These are phyloP conservation scores for Camponotus floridanus DNA, from an alignment of 1,140 invertebrate genomes.

Conservation along the genomic window DNA sequence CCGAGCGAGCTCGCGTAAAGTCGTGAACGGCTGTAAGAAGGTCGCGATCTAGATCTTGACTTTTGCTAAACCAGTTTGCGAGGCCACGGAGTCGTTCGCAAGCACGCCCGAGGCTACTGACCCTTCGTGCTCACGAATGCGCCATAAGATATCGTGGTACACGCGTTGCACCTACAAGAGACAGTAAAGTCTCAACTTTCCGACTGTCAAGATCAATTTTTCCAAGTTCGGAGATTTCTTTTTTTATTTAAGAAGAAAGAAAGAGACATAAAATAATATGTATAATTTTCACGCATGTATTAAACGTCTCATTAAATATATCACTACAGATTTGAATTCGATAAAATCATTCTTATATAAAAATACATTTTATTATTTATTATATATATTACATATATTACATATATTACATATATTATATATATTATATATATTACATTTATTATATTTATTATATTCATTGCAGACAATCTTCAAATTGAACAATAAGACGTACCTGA, in stretches of 20 bases:
- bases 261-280: neutral
- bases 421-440: no score
- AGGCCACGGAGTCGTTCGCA: slow-evolving; percentile 65
- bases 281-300: slow-evolving; percentile 10
- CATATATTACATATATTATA: no score
- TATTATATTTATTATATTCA: neutral
- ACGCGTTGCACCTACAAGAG: slow-evolving; percentile 19
- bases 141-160: slow-evolving; percentile 46
- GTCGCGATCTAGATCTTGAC: slow-evolving; percentile 77
- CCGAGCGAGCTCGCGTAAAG: slow-evolving; percentile 41
- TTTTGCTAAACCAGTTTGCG: slow-evolving; percentile 75
- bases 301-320: neutral
- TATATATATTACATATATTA: no score
- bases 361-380: no score
- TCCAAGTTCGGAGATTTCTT: neutral
- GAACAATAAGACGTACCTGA: neutral
- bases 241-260: slow-evolving; percentile 6
- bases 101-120: slow-evolving; percentile 67
- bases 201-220: slow-evolving; percentile 9
- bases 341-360: neutral
- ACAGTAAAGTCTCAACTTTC: slow-evolving; percentile 29
- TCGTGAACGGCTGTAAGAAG: slow-evolving; percentile 61
- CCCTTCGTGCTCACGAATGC: slow-evolving; percentile 60
- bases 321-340: neutral
- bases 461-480: neutral